Percentiles rank a stretch among this genome's conserved stretches.
phyloP scores from a whole-genome alignment of 2,797 vertebrate genomes.

The Brotula barbata region DNA sequence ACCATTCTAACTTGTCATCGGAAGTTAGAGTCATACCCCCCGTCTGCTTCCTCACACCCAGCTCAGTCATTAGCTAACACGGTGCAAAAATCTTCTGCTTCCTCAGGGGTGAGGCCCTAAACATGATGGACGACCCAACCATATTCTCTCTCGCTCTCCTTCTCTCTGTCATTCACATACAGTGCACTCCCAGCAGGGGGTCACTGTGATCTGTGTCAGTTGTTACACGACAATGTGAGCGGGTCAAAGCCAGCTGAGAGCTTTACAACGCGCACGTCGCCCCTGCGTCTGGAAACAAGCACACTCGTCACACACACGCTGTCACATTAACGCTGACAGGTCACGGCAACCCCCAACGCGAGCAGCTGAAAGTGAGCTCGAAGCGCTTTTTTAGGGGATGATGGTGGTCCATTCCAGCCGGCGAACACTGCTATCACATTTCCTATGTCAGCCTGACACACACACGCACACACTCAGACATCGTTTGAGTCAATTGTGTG shows the following conservation, averaged over 20 bases:
- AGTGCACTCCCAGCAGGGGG: slow-evolving; percentile 35
- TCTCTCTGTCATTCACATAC: slow-evolving; percentile 12
- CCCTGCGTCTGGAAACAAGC: slow-evolving; percentile 21
- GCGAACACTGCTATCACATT: slow-evolving; percentile 59
- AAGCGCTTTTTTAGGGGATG: slow-evolving; percentile 42
- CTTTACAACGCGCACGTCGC: slow-evolving; percentile 14
- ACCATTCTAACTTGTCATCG: neutral
- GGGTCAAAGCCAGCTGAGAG: slow-evolving; percentile 33
- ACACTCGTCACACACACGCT: neutral
- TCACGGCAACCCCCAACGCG: slow-evolving; percentile 53
- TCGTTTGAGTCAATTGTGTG: slow-evolving; percentile 32
- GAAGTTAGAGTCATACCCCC: slow-evolving; percentile 1
- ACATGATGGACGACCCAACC: slow-evolving; percentile 7
- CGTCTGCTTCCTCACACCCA: slow-evolving; percentile 8
- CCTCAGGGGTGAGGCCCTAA: slow-evolving; percentile 20
- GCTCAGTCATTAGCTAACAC: neutral
- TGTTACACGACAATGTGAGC: slow-evolving; percentile 14
- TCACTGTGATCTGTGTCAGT: slow-evolving; percentile 43
- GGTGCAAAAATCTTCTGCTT: slow-evolving; percentile 1
- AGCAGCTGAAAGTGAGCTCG: slow-evolving; percentile 49
- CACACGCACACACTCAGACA: slow-evolving; percentile 45
- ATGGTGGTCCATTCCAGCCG: slow-evolving; percentile 49
- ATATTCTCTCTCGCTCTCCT: neutral
- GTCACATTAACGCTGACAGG: slow-evolving; percentile 40
- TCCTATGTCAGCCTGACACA: slow-evolving; percentile 68